These are phyloP conservation scores for Planiliza haematocheilus DNA, from an alignment of 2,113 vertebrate species.

Conservation along the genomic window DNA sequence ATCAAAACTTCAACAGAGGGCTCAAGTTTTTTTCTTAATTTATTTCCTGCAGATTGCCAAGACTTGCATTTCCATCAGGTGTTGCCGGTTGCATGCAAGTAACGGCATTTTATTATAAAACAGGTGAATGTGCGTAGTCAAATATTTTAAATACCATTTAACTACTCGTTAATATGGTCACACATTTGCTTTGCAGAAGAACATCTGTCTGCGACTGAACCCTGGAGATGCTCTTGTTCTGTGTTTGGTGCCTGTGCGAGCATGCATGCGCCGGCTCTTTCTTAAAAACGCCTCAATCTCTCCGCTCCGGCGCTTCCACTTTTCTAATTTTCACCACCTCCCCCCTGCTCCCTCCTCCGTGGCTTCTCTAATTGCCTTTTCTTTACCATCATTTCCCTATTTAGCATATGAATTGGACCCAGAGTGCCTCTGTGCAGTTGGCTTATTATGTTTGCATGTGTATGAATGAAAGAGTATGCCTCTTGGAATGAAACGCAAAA, in stretches of 20 bases:
- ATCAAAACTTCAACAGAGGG: constrained; percentile 64
- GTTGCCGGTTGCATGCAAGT: constrained; percentile 4
- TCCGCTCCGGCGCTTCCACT: constrained; percentile 50
- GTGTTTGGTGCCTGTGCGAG: neutral
- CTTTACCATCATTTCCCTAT: constrained; percentile 57
- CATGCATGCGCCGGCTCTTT: neutral
- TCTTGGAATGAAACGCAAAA: constrained; percentile 27
- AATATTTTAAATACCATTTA: constrained; percentile 52
- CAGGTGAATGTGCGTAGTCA: constrained; percentile 24
- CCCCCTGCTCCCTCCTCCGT: constrained; percentile 33
- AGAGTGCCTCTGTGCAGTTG: constrained; percentile 28
- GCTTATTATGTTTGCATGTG: constrained; percentile 54
- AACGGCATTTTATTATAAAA: constrained; percentile 35
- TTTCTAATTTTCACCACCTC: constrained; percentile 54
- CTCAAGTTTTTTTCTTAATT: constrained; percentile 65
- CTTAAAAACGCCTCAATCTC: constrained; percentile 46
- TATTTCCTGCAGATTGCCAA: constrained; percentile 66
- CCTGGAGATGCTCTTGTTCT: constrained; percentile 43
- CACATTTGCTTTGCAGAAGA: constrained; percentile 49
- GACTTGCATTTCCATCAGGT: constrained; percentile 75
- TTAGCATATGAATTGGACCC: constrained; percentile 68
- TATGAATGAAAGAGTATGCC: constrained; percentile 28
- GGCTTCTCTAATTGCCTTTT: constrained; percentile 64
- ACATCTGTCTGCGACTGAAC: constrained; percentile 56
- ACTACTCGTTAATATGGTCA: constrained; percentile 56